A percentile compares a stretch with the other conserved stretches of the same genome.
phyloP scores from a whole-genome alignment of 2,113 vertebrate genomes.

The Genyomyrus donnyi region DNA sequence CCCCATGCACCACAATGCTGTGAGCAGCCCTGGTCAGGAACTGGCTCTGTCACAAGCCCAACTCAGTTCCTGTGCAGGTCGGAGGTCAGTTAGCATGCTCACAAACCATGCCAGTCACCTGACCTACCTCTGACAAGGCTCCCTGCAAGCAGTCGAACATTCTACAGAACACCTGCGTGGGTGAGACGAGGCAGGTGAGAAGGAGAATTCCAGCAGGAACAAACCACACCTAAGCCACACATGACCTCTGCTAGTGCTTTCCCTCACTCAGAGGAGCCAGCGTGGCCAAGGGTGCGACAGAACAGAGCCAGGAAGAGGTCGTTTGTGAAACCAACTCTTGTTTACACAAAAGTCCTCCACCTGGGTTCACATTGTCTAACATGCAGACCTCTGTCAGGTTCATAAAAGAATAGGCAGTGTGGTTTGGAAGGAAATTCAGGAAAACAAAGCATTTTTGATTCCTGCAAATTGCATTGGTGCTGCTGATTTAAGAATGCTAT shows the following conservation, averaged over 20 bases:
- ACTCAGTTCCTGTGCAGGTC: background rate
- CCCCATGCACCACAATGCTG: background rate
- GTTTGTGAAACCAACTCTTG: background rate
- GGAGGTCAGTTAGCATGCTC: constrained; percentile 4
- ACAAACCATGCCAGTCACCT: constrained; percentile 6
- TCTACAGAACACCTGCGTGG: constrained; percentile 47
- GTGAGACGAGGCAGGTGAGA: constrained; percentile 22
- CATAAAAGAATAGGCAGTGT: background rate
- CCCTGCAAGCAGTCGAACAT: constrained; percentile 49
- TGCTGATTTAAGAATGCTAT: background rate
- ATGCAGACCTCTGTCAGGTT: background rate
- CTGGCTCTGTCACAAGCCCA: background rate
- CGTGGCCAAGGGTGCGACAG: background rate
- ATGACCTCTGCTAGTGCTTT: background rate
- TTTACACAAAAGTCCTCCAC: background rate
- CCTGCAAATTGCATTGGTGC: background rate
- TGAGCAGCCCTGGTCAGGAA: background rate
- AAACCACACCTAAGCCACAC: background rate
- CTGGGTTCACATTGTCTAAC: background rate
- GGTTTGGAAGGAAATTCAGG: background rate
- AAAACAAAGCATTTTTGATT: background rate
- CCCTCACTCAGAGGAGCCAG: background rate
- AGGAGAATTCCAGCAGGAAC: background rate
- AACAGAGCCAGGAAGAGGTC: background rate
- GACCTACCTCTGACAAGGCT: constrained; percentile 39